phyloP scores from a whole-genome alignment of 2,888 invertebrate genomes.

The Labia minor region DNA sequence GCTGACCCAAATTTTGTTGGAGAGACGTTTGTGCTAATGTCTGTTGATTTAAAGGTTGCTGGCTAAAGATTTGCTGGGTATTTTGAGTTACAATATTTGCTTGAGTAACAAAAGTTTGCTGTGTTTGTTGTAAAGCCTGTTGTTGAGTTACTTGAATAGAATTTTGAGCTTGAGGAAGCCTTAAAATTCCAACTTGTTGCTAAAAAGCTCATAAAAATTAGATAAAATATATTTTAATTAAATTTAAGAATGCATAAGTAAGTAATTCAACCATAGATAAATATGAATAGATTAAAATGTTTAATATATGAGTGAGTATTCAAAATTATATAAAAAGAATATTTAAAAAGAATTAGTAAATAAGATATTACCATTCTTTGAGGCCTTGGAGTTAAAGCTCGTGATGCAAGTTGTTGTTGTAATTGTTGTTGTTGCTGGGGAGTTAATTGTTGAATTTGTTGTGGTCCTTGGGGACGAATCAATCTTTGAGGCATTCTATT shows the following conservation, averaged over 20 bases:
- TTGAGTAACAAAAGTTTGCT: background rate
- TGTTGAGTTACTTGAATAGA: background rate
- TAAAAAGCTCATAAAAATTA: background rate
- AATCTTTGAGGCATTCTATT: constrained; percentile 24
- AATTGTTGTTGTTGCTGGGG: constrained; percentile 24
- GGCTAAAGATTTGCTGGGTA: background rate
- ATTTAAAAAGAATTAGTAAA: background rate
- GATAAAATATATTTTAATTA: background rate
- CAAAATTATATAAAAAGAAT: background rate
- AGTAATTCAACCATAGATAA: background rate
- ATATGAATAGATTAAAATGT: too few species aligned
- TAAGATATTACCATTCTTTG: constrained; percentile 17
- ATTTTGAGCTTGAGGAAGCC: background rate
- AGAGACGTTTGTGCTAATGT: background rate
- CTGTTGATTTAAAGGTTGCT: background rate
- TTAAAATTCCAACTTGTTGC: background rate
- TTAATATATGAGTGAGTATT: too few species aligned
- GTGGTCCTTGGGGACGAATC: constrained; percentile 26
- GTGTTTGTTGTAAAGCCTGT: background rate
- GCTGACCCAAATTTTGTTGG: background rate
- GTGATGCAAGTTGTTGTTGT: constrained; percentile 23
- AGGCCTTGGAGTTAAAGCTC: background rate
- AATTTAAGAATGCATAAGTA: background rate
- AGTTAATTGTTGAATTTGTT: constrained; percentile 24
- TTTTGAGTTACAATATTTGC: background rate